Conservation (phyloP, 2,797 vertebrate species). For the Helarctos malayanus region DNA sequence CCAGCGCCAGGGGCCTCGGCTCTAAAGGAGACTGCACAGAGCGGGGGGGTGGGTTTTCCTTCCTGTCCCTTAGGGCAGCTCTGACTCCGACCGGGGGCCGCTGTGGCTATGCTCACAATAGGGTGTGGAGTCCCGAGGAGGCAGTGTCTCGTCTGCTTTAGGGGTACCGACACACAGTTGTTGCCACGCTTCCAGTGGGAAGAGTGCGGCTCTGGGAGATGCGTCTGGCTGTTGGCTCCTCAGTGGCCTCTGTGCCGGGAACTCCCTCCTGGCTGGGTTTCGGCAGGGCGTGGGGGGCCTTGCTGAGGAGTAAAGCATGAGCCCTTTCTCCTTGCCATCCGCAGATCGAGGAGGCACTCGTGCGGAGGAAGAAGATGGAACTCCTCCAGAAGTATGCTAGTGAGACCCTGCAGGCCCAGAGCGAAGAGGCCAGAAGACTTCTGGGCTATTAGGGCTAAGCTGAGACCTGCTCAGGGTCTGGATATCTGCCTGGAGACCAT, state of each 20-base stretch:
- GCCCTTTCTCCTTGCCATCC: background rate
- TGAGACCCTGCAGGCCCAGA: constrained; percentile 96
- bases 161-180: background rate
- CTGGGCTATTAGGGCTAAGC: constrained; percentile 91
- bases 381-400: constrained; percentile 97
- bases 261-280: background rate
- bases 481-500: background rate
- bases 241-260: rapidly evolving
- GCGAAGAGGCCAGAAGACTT: constrained; percentile 94
- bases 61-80: background rate
- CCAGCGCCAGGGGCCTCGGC: background rate
- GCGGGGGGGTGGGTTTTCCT: background rate
- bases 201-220: background rate
- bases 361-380: constrained; percentile 98
- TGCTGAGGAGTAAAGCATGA: background rate
- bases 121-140: background rate
- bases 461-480: background rate
- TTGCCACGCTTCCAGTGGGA: background rate
- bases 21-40: background rate
- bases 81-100: background rate
- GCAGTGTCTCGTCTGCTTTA: background rate
- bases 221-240: background rate
- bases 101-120: too few species aligned
- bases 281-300: background rate
- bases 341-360: constrained; percentile 97